Evolutionary conservation across 2,888 invertebrate genomes (phyloP), one percentile per base, ranked within the genome.

Genomic region (Odontocerum albicorne): DNA sequence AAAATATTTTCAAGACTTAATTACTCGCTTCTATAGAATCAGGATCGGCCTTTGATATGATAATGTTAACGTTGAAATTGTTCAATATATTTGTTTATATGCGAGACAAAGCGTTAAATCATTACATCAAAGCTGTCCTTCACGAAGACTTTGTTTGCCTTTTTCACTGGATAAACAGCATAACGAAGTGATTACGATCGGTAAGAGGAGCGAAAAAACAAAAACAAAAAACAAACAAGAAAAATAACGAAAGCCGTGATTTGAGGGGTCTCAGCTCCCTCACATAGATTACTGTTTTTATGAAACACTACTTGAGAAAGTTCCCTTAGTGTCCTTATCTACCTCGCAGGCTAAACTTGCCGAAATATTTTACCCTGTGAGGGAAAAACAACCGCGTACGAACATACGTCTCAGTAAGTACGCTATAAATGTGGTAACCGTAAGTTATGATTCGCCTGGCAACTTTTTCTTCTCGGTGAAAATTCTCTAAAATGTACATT

Each of bases 251-350:
- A 22, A 35, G 20, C 40, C 10, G 49, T 21, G 27, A n/a, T 6
- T 12, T 13, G 12, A 8, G 4, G 32, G 16, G 45, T 12, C 22
- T 40, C 7, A 8, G 32, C 22, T 12, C 17, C 46, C 39, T 46
- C 45, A 46, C 53, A 33, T 40, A 46, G 39, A 46, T 53, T 53
- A 53, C 21, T 32, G 22, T 46, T 46, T 46, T 46, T 53, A 39
- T 53, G 40, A 39, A 53, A 46, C 46, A 22, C 16, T 35, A 15
- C 51, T 52, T 32, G 38, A 47, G 17, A 45, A 36, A 45, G 19
- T 52, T 44, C 21, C 44, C 4, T 21, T 12, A 36, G 22, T n/a
- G 15, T 35, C 17, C 45, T 44, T 52, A 52, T 52, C 51, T 52
- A 19, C 44, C 38, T 36, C 32, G 27, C 13, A 44, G 36, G 17